Evolutionary conservation across 2,113 vertebrate genomes (phyloP), one percentile per base, ranked within the genome.

Genomic region (Rhea pennata): DNA sequence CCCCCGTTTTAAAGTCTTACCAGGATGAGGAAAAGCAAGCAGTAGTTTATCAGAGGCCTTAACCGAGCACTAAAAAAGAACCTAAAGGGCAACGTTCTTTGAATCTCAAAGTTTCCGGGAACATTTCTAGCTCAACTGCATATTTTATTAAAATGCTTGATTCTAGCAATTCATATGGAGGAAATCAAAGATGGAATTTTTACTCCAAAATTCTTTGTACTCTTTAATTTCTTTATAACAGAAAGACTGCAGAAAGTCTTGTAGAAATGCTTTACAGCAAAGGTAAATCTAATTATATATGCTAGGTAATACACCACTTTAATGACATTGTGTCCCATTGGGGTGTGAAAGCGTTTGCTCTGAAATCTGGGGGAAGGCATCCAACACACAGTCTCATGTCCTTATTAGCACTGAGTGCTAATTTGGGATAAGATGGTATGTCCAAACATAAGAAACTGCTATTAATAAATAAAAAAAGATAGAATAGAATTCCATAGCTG

Each of bases 51-150:
- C 73, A 54, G 36, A 67, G 3, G 27, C 46, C 53, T n/a, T 59
- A 27, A 0, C 27, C 23, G 44, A 84, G 36, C 50, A 2, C 69
- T 42, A 40, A 74, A 46, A 84, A 80, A 4, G 9, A 81, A 36
- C 10, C n/a, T 10, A 0, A 3, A 70, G 13, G 22, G 54, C 12
- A 8, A 9, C 4, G 20, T 6, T 62, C 16, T 70, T 58, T 50
- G 59, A 12, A 66, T 66, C 22, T 2, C 10, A 12, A 16, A 15
- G 53, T 72, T 75, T 67, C 36, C 0, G 3, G 64, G 22, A 74
- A 26, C 5, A 0, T 40, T 87, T 84, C 22, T 17, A 4, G 29
- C 74, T 89, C n/a, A 27, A 46, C 8, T 58, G 40, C 3, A 1
- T 48, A 5, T 81, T 84, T 84, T 84, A 50, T 74, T 42, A 71